Percentiles rank a stretch among this genome's conserved stretches.
phyloP scores from a whole-genome alignment of 2,888 invertebrate species.

The Protonemura montana region DNA sequence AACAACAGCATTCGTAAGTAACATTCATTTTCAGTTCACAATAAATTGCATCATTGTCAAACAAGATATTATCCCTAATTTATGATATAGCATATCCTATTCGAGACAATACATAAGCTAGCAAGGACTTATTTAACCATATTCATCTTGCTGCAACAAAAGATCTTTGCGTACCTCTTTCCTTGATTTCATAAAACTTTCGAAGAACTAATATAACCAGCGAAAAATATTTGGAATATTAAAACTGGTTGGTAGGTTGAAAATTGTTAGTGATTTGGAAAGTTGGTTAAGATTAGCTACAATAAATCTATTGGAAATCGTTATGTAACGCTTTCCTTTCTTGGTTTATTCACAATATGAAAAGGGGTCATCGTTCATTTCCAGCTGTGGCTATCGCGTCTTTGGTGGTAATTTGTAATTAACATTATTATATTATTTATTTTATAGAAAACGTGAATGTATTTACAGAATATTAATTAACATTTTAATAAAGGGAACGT shows the following conservation, averaged over 20 bases:
- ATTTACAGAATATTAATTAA: constrained; percentile 50
- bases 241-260: constrained; percentile 42
- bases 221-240: constrained; percentile 39
- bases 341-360: constrained; percentile 40
- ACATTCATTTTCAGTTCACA: neutral
- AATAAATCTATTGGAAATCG: constrained; percentile 30
- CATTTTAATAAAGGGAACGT: constrained; percentile 49
- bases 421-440: constrained; percentile 50
- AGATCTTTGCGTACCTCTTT: neutral
- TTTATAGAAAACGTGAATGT: constrained; percentile 50
- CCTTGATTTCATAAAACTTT: neutral
- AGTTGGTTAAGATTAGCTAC: constrained; percentile 39
- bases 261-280: constrained; percentile 36
- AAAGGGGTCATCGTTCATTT: constrained; percentile 36
- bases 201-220: constrained; percentile 39
- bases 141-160: neutral
- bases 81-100: constrained; percentile 18
- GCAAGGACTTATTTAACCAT: neutral
- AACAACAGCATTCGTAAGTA: constrained; percentile 1
- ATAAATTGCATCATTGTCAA: constrained; percentile 19
- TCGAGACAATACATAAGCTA: constrained; percentile 19
- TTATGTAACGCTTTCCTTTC: neutral
- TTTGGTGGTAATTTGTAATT: constrained; percentile 50
- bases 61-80: constrained; percentile 40
- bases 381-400: constrained; percentile 26